Base-by-base conservation (phyloP, 2,797 vertebrate species). In the Sebastes oblongus region DNA sequence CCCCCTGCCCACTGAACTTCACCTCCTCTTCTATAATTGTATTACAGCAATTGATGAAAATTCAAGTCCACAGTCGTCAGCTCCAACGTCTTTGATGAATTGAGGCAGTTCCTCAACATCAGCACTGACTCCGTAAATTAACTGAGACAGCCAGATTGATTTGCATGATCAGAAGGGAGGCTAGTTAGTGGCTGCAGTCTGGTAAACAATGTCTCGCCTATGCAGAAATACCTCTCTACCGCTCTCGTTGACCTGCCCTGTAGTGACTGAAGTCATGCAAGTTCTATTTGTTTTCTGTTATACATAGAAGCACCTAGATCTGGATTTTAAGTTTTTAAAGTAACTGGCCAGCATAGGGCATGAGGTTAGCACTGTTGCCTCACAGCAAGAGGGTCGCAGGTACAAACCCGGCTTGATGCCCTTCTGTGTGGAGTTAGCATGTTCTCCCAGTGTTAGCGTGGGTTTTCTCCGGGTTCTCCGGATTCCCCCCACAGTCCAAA, bases 21-120 rank as follows among this genome's bases (percentile, higher is more conserved):
- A 82, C 67, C 82, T 55, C 25, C 66, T 67, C 71, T 42, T 34
- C 56, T 29, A 14, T 83, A 82, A 86, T 69, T 75, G 64, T 72
- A 78, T 72, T 61, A 52, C 52, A 72, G 65, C 61, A 76, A 83
- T 52, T 90, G 71, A 87, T 81, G 55, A 78, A 74, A 78, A 70
- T 46, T 71, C 8, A 29, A 77, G 77, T 67, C 68, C 16, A 10
- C 29, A 4, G 61, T 22, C 76, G 76, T 80, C 70, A 58, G 30
- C 32, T 22, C 24, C 50, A 52, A 71, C 42, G 39, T 60, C 42
- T 81, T 36, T 79, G 80, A 90, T 86, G 70, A 83, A 76, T 22
- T 14, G 65, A 29, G 71, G 64, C 81, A 79, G 70, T 42, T 70
- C 25, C 65, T 74, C 46, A 52, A 65, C 77, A 78, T 85, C 82